phyloP scores from a whole-genome alignment of 2,888 invertebrate species.

The Gasteruption jaculator region DNA sequence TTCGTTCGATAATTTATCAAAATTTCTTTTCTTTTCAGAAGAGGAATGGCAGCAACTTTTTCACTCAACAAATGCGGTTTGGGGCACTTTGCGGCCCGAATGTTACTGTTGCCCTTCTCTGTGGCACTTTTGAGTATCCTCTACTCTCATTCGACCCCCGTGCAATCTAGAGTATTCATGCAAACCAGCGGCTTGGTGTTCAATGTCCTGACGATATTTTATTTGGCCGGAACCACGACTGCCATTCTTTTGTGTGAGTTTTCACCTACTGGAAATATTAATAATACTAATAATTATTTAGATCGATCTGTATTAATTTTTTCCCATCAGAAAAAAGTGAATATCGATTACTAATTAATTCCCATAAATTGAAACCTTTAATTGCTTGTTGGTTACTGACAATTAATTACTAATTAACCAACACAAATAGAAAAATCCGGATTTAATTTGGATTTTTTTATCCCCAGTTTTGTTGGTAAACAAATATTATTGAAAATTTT shows the following conservation, averaged over 20 bases:
- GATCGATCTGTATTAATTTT: background rate
- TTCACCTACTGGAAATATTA: too few species aligned
- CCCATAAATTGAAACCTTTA: too few species aligned
- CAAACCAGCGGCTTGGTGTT: slow-evolving; percentile 56
- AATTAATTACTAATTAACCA: too few species aligned
- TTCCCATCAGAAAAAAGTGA: background rate
- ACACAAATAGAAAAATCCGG: too few species aligned
- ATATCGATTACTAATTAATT: background rate
- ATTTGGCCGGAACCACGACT: slow-evolving; percentile 53
- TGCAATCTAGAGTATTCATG: slow-evolving; percentile 44
- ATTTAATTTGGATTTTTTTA: too few species aligned
- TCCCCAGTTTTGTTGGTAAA: too few species aligned
- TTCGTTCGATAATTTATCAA: slow-evolving; percentile 4
- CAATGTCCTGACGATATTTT: slow-evolving; percentile 75
- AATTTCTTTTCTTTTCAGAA: slow-evolving; percentile 55
- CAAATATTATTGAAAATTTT: too few species aligned
- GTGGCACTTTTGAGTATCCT: slow-evolving; percentile 41
- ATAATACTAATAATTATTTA: background rate
- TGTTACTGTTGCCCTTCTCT: slow-evolving; percentile 69
- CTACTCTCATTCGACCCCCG: slow-evolving; percentile 43
- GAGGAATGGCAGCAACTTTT: slow-evolving; percentile 73
- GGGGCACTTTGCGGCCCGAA: slow-evolving; percentile 69
- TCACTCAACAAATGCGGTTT: slow-evolving; percentile 73
- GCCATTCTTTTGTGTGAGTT: slow-evolving; percentile 46
- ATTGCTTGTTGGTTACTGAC: too few species aligned